Conservation (phyloP, 2,113 vertebrate species). For the Oriolus oriolus region DNA sequence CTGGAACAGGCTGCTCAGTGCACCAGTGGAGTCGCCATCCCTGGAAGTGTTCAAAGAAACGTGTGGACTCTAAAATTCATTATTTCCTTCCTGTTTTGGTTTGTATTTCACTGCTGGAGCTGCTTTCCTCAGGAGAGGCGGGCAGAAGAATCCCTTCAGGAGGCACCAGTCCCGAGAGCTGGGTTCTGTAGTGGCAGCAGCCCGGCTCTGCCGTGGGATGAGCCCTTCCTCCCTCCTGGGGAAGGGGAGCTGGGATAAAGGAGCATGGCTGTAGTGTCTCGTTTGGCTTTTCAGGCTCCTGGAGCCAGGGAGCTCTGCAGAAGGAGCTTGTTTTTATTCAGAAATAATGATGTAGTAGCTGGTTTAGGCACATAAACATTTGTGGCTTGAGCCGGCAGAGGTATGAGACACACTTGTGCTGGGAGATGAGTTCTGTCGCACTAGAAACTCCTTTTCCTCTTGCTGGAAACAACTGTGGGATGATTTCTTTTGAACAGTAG, state of each 20-base stretch:
- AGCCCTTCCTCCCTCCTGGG: neutral
- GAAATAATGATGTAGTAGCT: neutral
- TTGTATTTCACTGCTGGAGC: neutral
- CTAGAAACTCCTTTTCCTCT: neutral
- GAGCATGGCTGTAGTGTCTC: rapidly evolving
- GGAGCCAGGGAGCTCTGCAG: neutral
- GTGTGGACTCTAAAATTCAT: neutral
- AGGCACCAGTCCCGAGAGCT: rapidly evolving
- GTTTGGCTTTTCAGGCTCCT: neutral
- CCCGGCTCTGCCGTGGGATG: rapidly evolving
- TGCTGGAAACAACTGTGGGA: neutral
- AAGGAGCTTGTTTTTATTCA: neutral
- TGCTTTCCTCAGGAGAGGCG: neutral
- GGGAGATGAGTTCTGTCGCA: neutral
- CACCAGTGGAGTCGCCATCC: neutral
- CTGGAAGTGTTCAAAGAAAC: neutral
- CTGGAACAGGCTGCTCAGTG: neutral
- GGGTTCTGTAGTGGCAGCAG: neutral
- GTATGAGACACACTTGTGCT: neutral
- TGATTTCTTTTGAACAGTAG: neutral
- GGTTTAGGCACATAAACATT: neutral
- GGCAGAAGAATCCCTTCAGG: neutral
- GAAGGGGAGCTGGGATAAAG: neutral
- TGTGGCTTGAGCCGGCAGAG: neutral
- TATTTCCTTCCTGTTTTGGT: neutral